Evolutionary conservation across 2,113 vertebrate species (phyloP).

Genomic region (Phainopepla nitens): DNA sequence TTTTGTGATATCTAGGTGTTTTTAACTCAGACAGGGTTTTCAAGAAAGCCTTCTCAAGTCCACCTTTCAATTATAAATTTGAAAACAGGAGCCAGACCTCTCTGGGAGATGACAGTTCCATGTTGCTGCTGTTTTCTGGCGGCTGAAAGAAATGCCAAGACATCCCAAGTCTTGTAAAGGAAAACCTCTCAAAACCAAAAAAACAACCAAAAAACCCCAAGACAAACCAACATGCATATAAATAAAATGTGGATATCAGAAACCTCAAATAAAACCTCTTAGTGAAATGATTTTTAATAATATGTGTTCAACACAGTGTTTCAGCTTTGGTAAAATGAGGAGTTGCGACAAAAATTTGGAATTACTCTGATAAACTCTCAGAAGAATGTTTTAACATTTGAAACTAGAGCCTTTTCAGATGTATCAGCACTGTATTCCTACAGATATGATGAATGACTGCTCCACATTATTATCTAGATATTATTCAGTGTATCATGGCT

Average conservation of each 20-base stretch:
- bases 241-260: neutral
- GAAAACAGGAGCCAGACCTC: neutral
- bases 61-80: neutral
- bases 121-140: neutral
- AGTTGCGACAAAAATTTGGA: neutral
- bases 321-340: neutral
- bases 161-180: neutral
- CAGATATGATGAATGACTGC: neutral
- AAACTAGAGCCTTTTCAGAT: neutral
- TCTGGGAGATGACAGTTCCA: neutral
- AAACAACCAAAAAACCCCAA: neutral
- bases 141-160: neutral
- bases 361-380: neutral
- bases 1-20: neutral
- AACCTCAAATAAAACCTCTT: neutral
- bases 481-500: neutral
- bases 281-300: neutral
- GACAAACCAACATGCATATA: neutral
- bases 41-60: neutral
- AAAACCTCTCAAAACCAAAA: fast-evolving
- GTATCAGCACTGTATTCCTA: neutral
- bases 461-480: neutral
- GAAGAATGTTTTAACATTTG: neutral
- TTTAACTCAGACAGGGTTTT: neutral
- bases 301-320: neutral